Base-by-base conservation (phyloP, 1,140 invertebrate species). In the Bacillus rossius region DNA sequence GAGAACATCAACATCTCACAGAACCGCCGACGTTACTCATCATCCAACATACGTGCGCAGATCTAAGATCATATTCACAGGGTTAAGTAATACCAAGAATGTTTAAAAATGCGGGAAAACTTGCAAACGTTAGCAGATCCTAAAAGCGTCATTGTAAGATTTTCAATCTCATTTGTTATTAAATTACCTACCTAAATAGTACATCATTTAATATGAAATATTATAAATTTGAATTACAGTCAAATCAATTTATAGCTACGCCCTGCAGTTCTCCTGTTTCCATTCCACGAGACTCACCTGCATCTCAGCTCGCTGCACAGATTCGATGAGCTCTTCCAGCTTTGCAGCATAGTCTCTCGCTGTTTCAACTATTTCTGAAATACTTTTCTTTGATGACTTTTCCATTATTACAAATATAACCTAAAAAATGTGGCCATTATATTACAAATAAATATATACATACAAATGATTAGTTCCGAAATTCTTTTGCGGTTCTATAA, bases 281-380 rank as follows among this genome's bases (percentile, higher is more conserved):
- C n/a, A n/a, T n/a, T n/a, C n/a, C n/a, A n/a, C n/a, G n/a, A n/a
- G n/a, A 54, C 58, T 38, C 43, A 61, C 60, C 51, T 61, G 60
- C 48, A 53, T 14, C 29, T 61, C 34, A 13, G 60, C 60, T 20
- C 17, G 25, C 25, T 50, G 23, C 34, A 61, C 40, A 34, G 60
- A 59, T 5, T 40, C 48, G 17, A 45, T 47, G 7, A 58, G 56
- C 20, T 49, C 56, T 52, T 61, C 51, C 2, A 61, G 50, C 40
- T 61, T 61, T 13, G 56, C 49, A 22, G 47, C 54, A 59, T 61
- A 61, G 20, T 61, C 55, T 34, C 38, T 57, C 45, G 60, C 60
- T 19, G 56, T 52, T 47, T 61, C 60, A 14, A 61, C 17, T 5
- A 56, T 59, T 53, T 61, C 60, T 57, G 42, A n/a, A n/a, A 61